These are phyloP conservation scores for Blastobasis adustella DNA, from an alignment of 2,888 invertebrate genomes.

Conservation along the genomic window DNA sequence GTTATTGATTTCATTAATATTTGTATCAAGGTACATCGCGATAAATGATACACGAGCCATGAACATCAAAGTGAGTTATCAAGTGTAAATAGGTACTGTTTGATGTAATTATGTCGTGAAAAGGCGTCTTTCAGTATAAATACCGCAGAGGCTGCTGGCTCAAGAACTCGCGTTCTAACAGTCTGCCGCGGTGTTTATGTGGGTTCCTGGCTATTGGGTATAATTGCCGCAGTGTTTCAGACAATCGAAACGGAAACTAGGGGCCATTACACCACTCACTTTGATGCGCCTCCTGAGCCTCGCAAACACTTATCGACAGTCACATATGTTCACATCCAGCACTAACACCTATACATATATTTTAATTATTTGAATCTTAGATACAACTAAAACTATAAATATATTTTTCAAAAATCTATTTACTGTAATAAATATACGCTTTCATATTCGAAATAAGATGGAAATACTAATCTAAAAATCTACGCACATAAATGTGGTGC, in stretches of 20 bases:
- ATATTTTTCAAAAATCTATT: constrained; percentile 4
- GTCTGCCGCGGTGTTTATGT: constrained; percentile 56
- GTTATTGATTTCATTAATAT: no score
- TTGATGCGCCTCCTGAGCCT: constrained; percentile 58
- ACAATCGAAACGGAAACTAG: no score
- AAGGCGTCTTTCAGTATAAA: constrained; percentile 28
- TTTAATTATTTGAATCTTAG: no score
- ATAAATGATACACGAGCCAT: constrained; percentile 30
- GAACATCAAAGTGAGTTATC: constrained; percentile 29
- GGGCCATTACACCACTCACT: constrained; percentile 21
- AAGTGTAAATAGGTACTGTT: background rate
- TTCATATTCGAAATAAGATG: constrained; percentile 5
- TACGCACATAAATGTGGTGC: constrained; percentile 24
- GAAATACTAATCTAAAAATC: constrained; percentile 9
- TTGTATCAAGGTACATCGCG: constrained; percentile 5
- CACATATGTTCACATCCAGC: constrained; percentile 46
- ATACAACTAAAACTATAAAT: constrained; percentile 3
- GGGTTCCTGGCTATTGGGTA: constrained; percentile 7
- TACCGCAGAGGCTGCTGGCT: constrained; percentile 65
- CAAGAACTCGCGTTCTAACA: constrained; percentile 67
- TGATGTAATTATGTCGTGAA: no score
- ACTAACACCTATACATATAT: constrained; percentile 1
- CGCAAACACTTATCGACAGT: constrained; percentile 36
- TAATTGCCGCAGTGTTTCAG: constrained; percentile 2
- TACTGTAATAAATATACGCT: constrained; percentile 1